These are phyloP conservation scores for Cheumatopsyche charites DNA, from an alignment of 1,140 invertebrate genomes.

Conservation along the genomic window DNA sequence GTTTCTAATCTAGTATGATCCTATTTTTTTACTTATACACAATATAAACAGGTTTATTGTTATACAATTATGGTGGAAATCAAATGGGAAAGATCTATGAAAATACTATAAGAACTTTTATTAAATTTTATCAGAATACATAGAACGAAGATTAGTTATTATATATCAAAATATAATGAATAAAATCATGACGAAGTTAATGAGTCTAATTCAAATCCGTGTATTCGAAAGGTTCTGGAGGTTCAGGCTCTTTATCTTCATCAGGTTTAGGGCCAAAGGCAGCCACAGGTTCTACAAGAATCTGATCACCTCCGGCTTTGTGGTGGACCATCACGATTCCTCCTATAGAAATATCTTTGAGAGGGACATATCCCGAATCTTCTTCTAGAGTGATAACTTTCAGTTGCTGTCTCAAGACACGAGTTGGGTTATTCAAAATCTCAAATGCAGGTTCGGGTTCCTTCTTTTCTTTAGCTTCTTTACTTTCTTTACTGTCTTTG, in stretches of 20 bases:
- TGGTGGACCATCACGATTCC: slow-evolving; percentile 95
- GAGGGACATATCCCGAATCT: slow-evolving; percentile 76
- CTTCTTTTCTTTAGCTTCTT: slow-evolving; percentile 73
- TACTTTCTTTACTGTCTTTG: slow-evolving; percentile 62
- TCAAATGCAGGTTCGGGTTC: slow-evolving; percentile 90
- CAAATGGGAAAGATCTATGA: not conserved
- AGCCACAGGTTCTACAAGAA: slow-evolving; percentile 92
- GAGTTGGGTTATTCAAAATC: slow-evolving; percentile 91
- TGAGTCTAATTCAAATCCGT: slow-evolving; percentile 62
- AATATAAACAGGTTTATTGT: too few relatives aligned
- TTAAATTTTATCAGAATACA: not conserved
- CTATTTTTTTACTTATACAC: too few relatives aligned
- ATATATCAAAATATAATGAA: too few relatives aligned
- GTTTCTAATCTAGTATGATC: too few relatives aligned
- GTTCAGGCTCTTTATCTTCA: slow-evolving; percentile 95
- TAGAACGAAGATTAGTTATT: not conserved
- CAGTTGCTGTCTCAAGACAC: slow-evolving; percentile 91
- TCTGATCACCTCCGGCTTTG: slow-evolving; percentile 78
- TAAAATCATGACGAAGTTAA: too few relatives aligned
- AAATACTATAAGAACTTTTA: not conserved
- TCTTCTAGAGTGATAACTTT: slow-evolving; percentile 86
- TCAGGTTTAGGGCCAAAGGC: slow-evolving; percentile 92
- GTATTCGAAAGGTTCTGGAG: slow-evolving; percentile 97
- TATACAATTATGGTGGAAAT: too few relatives aligned
- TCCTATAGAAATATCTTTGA: slow-evolving; percentile 93